A percentile compares a stretch with the other conserved stretches of the same genome.
These are phyloP conservation scores for Antheraea pernyi DNA, from an alignment of 1,140 invertebrate species.

Conservation along the genomic window DNA sequence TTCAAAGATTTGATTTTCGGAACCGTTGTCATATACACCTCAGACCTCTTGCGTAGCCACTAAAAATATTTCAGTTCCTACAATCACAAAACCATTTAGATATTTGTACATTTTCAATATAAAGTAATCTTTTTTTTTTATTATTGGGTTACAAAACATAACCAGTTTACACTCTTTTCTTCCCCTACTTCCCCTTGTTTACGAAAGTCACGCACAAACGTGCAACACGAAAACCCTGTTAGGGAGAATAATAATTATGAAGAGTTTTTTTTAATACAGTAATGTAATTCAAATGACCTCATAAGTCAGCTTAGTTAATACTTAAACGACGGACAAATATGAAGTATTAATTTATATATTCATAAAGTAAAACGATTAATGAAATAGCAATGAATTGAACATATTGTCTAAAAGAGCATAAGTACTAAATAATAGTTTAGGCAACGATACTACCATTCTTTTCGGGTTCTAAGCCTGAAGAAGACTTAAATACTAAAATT, in stretches of 20 bases:
- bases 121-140: background rate
- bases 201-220: slow-evolving; percentile 14
- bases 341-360: background rate
- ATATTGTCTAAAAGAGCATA: too few species aligned
- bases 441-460: too few species aligned
- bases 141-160: background rate
- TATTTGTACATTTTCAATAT: background rate
- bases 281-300: background rate
- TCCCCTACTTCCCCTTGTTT: background rate
- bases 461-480: too few species aligned
- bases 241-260: slow-evolving; percentile 5
- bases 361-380: background rate
- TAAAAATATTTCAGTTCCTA: background rate
- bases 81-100: background rate
- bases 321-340: background rate
- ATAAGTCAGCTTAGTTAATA: background rate
- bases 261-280: background rate
- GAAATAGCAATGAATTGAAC: background rate
- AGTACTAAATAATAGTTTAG: too few species aligned
- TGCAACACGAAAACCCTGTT: slow-evolving; percentile 13
- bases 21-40: too few species aligned
- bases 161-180: background rate
- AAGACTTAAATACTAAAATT: too few species aligned
- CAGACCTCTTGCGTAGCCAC: too few species aligned
- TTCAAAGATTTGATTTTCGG: too few species aligned